phyloP scores from a whole-genome alignment of 2,113 vertebrate species.

The Xenus cinereus region DNA sequence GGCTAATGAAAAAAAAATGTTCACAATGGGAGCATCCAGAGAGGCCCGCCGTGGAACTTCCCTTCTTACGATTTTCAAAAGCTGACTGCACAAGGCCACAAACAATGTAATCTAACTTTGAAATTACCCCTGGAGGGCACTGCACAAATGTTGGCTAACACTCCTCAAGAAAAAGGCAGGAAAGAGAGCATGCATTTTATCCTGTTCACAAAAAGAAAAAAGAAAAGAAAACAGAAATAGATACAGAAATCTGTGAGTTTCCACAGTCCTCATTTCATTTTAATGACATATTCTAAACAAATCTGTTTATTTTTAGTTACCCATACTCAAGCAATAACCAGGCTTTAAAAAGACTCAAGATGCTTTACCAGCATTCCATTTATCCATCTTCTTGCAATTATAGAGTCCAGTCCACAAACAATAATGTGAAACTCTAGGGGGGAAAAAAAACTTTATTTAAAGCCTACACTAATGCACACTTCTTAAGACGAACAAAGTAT shows the following conservation, averaged over 20 bases:
- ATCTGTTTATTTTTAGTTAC: neutral
- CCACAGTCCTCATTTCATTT: neutral
- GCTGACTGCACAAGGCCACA: neutral
- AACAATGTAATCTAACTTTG: neutral
- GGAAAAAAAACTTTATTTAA: neutral
- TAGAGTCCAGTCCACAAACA: constrained; percentile 94
- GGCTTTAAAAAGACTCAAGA: neutral
- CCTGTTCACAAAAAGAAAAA: neutral
- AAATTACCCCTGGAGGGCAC: neutral
- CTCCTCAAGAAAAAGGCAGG: neutral
- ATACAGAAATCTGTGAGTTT: neutral
- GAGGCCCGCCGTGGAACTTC: neutral
- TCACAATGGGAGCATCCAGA: neutral
- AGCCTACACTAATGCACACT: neutral
- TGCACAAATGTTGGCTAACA: neutral
- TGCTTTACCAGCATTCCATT: constrained; percentile 93
- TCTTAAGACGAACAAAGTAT: neutral
- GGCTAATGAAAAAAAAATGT: neutral
- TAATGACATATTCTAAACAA: neutral
- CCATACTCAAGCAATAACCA: neutral
- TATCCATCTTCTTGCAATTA: constrained; percentile 95
- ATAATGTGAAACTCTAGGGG: constrained; percentile 92
- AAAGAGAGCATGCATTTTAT: neutral
- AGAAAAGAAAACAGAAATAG: neutral
- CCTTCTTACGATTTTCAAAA: neutral